phyloP scores from a whole-genome alignment of 2,888 invertebrate species.

The Microdon myrmicae region DNA sequence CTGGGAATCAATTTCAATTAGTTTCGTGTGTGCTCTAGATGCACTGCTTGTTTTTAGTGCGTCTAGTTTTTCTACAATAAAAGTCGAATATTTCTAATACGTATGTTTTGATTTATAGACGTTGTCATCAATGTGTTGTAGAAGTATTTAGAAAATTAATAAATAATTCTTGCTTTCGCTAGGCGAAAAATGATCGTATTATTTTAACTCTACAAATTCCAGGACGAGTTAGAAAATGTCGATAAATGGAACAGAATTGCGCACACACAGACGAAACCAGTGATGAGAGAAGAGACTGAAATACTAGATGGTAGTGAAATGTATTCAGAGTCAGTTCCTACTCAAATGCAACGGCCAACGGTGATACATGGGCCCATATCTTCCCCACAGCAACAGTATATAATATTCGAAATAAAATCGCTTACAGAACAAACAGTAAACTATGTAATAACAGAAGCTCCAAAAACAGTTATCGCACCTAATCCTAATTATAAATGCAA shows the following conservation, averaged over 20 bases:
- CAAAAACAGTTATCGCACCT: not conserved
- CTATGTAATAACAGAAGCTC: conserved; percentile 20
- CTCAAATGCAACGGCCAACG: not conserved
- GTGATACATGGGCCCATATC: not conserved
- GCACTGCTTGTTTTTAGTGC: too few species aligned
- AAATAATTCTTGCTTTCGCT: conserved; percentile 4
- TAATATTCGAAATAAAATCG: conserved; percentile 29
- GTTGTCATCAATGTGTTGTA: too few species aligned
- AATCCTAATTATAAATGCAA: not conserved
- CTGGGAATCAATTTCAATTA: too few species aligned
- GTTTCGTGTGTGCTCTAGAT: too few species aligned
- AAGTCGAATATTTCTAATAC: too few species aligned
- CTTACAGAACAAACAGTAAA: conserved; percentile 17
- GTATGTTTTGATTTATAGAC: too few species aligned
- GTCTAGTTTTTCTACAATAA: too few species aligned
- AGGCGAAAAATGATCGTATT: conserved; percentile 46
- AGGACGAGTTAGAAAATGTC: conserved; percentile 22
- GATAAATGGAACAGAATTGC: too few species aligned
- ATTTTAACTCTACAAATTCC: conserved; percentile 51
- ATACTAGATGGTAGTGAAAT: too few species aligned
- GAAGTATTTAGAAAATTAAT: conserved; percentile 4
- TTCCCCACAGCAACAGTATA: conserved; percentile 13
- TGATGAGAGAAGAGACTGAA: too few species aligned
- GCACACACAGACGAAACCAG: too few species aligned
- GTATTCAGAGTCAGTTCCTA: not conserved